A percentile compares a stretch with the other conserved stretches of the same genome.
Conservation (phyloP, 2,113 vertebrate genomes). For the Gymnogyps californianus region DNA sequence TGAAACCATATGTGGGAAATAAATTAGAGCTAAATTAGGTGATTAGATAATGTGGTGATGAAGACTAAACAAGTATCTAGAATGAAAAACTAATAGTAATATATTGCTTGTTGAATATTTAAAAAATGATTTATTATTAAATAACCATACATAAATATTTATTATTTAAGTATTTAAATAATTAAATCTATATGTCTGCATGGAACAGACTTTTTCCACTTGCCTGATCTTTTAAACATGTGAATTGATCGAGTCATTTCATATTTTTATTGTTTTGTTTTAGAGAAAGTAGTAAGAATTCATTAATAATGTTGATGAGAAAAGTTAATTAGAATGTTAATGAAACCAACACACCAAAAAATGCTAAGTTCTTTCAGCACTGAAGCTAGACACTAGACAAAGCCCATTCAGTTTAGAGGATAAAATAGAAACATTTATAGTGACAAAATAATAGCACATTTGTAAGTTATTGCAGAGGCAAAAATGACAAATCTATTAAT, state of each 20-base stretch:
- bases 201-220: not conserved
- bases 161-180: not conserved
- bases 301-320: not conserved
- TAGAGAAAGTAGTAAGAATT: not conserved
- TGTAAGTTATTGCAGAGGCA: not conserved
- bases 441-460: not conserved
- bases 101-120: not conserved
- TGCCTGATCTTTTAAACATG: not conserved
- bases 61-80: not conserved
- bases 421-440: not conserved
- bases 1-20: not conserved
- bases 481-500: not conserved
- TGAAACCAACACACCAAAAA: not conserved
- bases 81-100: not conserved
- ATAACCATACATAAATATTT: not conserved
- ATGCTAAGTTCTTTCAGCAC: not conserved
- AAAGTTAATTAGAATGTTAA: not conserved
- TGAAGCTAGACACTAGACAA: not conserved
- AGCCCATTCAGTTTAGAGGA: not conserved
- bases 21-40: not conserved
- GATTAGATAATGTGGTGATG: not conserved
- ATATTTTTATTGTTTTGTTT: not conserved
- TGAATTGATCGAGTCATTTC: not conserved
- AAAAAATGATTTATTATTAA: not conserved
- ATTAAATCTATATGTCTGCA: not conserved